These are phyloP conservation scores for Chondrilla cf. caribensis DNA, from an alignment of 37 sponge, comb jelly and placozoan genomes.

Conservation along the genomic window DNA sequence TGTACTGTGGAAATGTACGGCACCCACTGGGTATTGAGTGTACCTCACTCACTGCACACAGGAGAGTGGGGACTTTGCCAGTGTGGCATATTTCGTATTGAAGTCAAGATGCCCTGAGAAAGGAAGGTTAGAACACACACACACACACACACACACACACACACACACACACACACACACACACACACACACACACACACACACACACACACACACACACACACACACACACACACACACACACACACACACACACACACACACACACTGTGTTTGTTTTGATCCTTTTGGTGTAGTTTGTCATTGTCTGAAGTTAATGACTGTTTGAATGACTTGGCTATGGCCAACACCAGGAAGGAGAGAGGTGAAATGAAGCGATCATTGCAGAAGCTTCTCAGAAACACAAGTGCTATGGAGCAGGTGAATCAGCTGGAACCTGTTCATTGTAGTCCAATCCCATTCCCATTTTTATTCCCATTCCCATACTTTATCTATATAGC, in stretches of 20 bases:
- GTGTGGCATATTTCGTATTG: slow-evolving; percentile 80
- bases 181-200: neutral
- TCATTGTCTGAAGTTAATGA: slow-evolving; percentile 76
- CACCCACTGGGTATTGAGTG: too few relatives aligned
- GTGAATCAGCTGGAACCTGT: too few relatives aligned
- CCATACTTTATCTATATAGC: neutral
- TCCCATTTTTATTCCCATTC: neutral
- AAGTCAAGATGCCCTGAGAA: slow-evolving; percentile 84
- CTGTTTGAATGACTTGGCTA: slow-evolving; percentile 68
- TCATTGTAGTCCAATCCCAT: neutral
- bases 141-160: neutral
- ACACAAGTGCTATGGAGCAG: slow-evolving; percentile 85
- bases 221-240: neutral
- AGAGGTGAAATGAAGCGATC: slow-evolving; percentile 68
- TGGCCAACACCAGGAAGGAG: slow-evolving; percentile 64
- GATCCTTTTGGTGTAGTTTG: slow-evolving; percentile 31
- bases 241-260: neutral
- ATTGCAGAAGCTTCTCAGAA: slow-evolving; percentile 70
- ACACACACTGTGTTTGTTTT: neutral
- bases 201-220: neutral
- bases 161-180: neutral
- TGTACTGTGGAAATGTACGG: too few relatives aligned
- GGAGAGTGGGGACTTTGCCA: slow-evolving; percentile 91
- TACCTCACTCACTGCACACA: neutral
- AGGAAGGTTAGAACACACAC: slow-evolving; percentile 57